phyloP scores from a whole-genome alignment of 2,797 vertebrate species.

The Chelon auratus region DNA sequence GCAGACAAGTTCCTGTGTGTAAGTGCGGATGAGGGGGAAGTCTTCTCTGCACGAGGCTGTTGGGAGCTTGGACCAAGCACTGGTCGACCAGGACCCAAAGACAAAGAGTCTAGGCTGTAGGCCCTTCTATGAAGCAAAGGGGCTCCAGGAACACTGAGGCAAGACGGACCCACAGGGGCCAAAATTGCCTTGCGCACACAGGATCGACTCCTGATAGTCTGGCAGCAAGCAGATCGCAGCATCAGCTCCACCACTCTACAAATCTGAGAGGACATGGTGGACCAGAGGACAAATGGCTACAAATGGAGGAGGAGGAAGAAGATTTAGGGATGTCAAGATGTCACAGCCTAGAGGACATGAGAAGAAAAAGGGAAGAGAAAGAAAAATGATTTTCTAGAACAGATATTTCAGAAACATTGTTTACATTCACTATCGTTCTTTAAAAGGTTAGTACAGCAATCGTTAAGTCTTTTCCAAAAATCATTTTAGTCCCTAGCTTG shows the following conservation, averaged over 20 bases:
- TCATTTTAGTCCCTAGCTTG: background rate
- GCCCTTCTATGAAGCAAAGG: slow-evolving; percentile 60
- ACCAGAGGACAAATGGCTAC: slow-evolving; percentile 8
- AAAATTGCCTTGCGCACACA: slow-evolving; percentile 34
- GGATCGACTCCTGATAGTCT: slow-evolving; percentile 42
- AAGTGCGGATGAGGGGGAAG: slow-evolving; percentile 60
- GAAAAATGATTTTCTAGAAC: background rate
- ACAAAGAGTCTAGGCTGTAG: slow-evolving; percentile 76
- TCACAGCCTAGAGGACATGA: background rate
- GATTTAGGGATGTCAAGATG: slow-evolving; percentile 19
- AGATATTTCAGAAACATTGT: background rate
- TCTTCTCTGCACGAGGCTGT: slow-evolving; percentile 60
- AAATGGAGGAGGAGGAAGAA: background rate
- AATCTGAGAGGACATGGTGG: slow-evolving; percentile 71
- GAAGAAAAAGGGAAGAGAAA: background rate
- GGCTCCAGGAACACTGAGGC: slow-evolving; percentile 13
- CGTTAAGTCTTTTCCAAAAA: too few relatives aligned
- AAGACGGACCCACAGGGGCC: slow-evolving; percentile 13
- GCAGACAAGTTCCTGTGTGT: slow-evolving; percentile 83
- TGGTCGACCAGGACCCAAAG: slow-evolving; percentile 59
- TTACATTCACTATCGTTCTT: background rate
- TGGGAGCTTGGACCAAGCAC: slow-evolving; percentile 41
- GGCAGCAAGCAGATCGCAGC: slow-evolving; percentile 60
- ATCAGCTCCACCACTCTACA: slow-evolving; percentile 63
- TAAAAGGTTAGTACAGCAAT: background rate